Evolutionary conservation across 2,113 vertebrate species (phyloP), one percentile per base, ranked within the genome.

Genomic region (Gavialis gangeticus): DNA sequence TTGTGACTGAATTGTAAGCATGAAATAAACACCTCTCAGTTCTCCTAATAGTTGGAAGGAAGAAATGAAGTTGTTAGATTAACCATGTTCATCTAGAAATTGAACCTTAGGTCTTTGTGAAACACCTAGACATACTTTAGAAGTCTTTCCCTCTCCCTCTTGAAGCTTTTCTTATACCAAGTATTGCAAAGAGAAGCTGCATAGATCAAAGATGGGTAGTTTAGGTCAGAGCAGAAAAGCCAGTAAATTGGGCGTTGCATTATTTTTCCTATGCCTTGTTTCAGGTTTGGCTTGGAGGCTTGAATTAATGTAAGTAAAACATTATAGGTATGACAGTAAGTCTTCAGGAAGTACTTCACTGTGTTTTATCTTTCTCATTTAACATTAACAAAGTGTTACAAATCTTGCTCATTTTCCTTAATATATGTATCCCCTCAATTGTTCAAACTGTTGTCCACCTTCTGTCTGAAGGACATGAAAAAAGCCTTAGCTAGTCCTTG

Each of bases 381-480:
- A 91, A 92, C 92, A 46, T 57, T 80, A 96, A 90, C 10, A 84
- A 84, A 85, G 84, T 59, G 59, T 82, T 54, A 22, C 69, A 78
- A 89, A 19, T 75, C 66, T 59, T 82, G 6, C 57, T 92, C 76
- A 87, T 77, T 86, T 96, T 95, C 46, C 94, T 94, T 80, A 85
- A 24, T 88, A 56, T 82, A 75, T 56, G 64, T 90, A 87, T 89
- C 69, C 77, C 79, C 75, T 89, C 63, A 55, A 60, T 84, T 46
- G 46, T 46, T 46, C 46, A 46, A 46, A 46, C 46, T 46, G 46
- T 46, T 37, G 34, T 73, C 21, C 22, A 37, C 24, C 46, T 46
- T 13, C 5, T 10, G 34, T 73, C 22, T 28, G 73, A 67, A 56
- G 60, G 59, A 63, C 28, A 22, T 28, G 6, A 73, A 58, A 85